Conservation (phyloP, 2,888 invertebrate genomes). For the Melieria omissa region DNA sequence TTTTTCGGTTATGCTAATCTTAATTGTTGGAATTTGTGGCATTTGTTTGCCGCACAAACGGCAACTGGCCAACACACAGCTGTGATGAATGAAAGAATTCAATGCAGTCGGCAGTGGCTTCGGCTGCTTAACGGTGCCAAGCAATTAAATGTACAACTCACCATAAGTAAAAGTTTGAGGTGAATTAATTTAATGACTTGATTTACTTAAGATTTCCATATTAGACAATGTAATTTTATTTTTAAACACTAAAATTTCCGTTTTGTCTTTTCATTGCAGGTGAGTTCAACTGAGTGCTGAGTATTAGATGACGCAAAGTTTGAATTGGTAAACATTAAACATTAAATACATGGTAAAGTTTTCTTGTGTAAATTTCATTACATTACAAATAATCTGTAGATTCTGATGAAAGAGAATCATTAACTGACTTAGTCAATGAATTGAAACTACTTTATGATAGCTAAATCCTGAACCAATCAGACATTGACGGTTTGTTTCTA, state of each 20-base stretch:
- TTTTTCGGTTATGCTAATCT: conserved; percentile 34
- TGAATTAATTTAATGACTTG: conserved; percentile 24
- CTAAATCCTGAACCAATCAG: too few species aligned
- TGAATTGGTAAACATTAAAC: too few species aligned
- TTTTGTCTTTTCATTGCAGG: conserved; percentile 24
- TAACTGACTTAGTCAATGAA: too few species aligned
- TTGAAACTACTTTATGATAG: too few species aligned
- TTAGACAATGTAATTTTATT: background rate
- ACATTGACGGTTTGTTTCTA: too few species aligned
- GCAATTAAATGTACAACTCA: conserved; percentile 14
- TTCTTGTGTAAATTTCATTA: too few species aligned
- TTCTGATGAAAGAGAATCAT: too few species aligned
- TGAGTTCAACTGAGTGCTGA: conserved; percentile 1
- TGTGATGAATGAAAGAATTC: background rate
- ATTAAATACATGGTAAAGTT: too few species aligned
- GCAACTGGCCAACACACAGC: background rate
- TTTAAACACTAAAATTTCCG: background rate
- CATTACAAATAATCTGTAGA: too few species aligned
- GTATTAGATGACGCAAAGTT: background rate
- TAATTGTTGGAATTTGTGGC: conserved; percentile 32
- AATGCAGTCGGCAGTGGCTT: too few species aligned
- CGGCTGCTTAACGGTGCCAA: conserved; percentile 16
- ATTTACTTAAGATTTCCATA: conserved; percentile 20
- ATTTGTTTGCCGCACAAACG: background rate
- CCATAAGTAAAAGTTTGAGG: too few species aligned